Evolutionary conservation across 2,797 vertebrate genomes (phyloP).

Genomic region (Tokudaia tokunoshimensis): DNA sequence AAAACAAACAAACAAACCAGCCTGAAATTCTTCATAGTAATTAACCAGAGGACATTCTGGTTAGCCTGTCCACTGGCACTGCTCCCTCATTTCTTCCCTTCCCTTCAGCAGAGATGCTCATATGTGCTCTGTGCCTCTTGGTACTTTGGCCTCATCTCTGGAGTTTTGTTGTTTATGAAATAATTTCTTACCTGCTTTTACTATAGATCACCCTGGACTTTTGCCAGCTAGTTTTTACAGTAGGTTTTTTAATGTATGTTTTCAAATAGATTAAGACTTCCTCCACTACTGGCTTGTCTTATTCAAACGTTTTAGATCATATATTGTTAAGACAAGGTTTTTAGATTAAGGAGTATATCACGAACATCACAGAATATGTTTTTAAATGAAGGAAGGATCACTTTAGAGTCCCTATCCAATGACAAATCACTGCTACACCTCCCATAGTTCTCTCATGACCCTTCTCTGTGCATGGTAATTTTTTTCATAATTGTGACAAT

Average conservation of each 20-base stretch:
- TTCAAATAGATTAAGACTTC: constrained; percentile 47
- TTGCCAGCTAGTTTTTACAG: constrained; percentile 1
- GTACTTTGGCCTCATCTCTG: neutral
- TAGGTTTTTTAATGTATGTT: neutral
- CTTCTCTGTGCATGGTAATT: constrained; percentile 30
- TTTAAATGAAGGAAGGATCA: constrained; percentile 32
- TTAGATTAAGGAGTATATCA: constrained; percentile 59
- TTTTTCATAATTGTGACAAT: constrained; percentile 4
- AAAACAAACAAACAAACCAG: neutral
- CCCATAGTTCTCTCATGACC: constrained; percentile 29
- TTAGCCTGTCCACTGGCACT: neutral
- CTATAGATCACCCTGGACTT: neutral
- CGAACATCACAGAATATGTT: constrained; percentile 1
- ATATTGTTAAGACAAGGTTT: constrained; percentile 40
- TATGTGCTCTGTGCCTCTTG: neutral
- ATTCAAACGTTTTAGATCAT: constrained; percentile 47
- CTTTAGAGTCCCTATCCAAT: neutral
- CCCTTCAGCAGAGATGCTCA: neutral
- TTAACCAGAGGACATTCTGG: neutral
- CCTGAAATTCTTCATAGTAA: neutral
- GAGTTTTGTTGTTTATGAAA: neutral
- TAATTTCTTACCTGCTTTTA: neutral
- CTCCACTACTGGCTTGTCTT: neutral
- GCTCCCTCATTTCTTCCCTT: neutral
- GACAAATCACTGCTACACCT: constrained; percentile 34